Base-by-base conservation (phyloP, 2,113 vertebrate genomes). In the Triplophysa tibetana region DNA sequence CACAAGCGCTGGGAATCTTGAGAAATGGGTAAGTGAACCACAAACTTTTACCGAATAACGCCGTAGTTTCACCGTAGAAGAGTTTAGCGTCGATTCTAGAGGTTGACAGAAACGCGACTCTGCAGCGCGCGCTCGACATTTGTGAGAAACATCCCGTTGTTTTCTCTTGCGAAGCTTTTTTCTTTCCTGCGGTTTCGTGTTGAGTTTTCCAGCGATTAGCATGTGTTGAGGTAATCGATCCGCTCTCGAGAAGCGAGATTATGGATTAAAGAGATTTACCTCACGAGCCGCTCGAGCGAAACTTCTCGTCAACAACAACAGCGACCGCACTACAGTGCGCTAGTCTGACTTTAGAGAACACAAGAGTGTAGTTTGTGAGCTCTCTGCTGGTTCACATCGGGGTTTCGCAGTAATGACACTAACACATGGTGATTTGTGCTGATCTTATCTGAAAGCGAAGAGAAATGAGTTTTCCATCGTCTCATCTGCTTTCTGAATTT, bases 211-310 rank as follows among this genome's bases (percentile, higher is more conserved):
- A 1, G 74, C 1, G 45, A 1, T 21, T 68, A 14, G 88, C 54
- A 82, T 87, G 84, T 86, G 81, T 76, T 5, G 77, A 65, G 61
- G 56, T 83, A 81, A 70, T 74, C 78, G 68, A 85, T 81, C 83
- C 84, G 86, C 72, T 61, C 64, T 75, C 4, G 83, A 78, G 74
- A 82, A 88, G 86, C 83, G 88, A 85, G 91, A 93, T 92, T 93
- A 92, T 88, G 66, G 92, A 90, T 93, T 89, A 33, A 77, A 87
- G 61, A 88, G 88, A 88, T 86, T 83, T 78, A 82, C 83, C 85
- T 75, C 64, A 19, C 64, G 24, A 8, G 24, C 63, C 3, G 54
- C 5, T 9, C 54, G n/a, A 58, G n/a, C 54, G 54, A 58, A 58
- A 58, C 50, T 54, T 54, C 43, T 19, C 14, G 19, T 6, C 19